phyloP scores from a whole-genome alignment of 2,888 invertebrate genomes.

The Eupithecia pulchellata region DNA sequence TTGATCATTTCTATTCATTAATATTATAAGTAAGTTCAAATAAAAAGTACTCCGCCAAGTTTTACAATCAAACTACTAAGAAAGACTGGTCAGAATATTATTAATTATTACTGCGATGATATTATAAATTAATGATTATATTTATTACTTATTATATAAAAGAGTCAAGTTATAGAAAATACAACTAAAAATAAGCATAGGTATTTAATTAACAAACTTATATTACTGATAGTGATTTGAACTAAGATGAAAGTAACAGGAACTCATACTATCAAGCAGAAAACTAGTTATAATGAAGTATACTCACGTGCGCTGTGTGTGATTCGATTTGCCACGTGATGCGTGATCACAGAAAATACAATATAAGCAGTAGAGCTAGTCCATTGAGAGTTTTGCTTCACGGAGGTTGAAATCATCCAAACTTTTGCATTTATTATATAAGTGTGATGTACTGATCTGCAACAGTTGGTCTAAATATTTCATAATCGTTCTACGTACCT shows the following conservation, averaged over 20 bases:
- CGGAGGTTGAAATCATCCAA: not conserved
- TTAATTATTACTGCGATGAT: too few species aligned
- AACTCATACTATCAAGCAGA: conserved; percentile 43
- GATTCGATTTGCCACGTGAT: conserved; percentile 62
- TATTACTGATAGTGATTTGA: not conserved
- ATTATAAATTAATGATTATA: too few species aligned
- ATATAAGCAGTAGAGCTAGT: conserved; percentile 29
- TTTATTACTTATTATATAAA: too few species aligned
- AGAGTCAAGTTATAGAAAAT: too few species aligned
- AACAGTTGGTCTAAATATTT: not conserved
- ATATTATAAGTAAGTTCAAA: not conserved
- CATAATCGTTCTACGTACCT: not conserved
- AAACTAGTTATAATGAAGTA: conserved; percentile 41
- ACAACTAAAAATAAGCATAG: too few species aligned
- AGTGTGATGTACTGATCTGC: not conserved
- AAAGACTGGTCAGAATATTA: not conserved
- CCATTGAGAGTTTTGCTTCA: not conserved
- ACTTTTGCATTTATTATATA: not conserved
- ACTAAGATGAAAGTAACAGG: conserved; percentile 35
- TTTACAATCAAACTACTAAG: not conserved
- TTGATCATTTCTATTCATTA: not conserved
- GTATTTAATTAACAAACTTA: not conserved
- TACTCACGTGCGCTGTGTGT: conserved; percentile 64
- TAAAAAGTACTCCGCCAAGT: too few species aligned
- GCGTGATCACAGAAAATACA: conserved; percentile 54